Conservation (phyloP, 2,113 vertebrate genomes). For the Anas platyrhynchos region DNA sequence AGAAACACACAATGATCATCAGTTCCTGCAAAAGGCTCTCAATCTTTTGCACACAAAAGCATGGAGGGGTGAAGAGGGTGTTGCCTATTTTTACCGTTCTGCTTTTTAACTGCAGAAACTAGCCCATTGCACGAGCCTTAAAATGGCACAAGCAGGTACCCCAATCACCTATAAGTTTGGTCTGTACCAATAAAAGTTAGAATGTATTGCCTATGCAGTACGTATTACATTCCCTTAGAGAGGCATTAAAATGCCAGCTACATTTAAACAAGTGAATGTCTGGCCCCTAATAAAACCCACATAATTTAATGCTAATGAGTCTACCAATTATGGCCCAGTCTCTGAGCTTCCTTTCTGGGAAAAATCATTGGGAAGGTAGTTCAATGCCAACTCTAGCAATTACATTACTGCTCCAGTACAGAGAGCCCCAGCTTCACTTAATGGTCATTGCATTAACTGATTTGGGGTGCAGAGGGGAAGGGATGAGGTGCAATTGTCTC, state of each 20-base stretch:
- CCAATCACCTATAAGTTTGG: constrained; percentile 39
- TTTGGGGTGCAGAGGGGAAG: not conserved
- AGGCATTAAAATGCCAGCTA: constrained; percentile 70
- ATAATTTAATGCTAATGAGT: constrained; percentile 72
- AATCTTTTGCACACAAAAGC: not conserved
- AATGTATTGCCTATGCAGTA: constrained; percentile 34
- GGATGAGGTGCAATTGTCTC: not conserved
- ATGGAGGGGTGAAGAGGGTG: not conserved
- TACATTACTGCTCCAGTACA: not conserved
- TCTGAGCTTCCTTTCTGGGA: constrained; percentile 67
- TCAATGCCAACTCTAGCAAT: constrained; percentile 25
- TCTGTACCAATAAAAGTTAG: constrained; percentile 59
- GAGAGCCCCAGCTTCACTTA: not conserved
- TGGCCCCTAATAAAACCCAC: constrained; percentile 71
- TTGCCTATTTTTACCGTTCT: not conserved
- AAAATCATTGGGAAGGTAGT: constrained; percentile 56
- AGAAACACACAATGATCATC: not conserved
- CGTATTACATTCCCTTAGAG: constrained; percentile 55
- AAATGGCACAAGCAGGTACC: constrained; percentile 15
- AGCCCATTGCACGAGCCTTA: not conserved
- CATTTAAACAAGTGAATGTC: constrained; percentile 69
- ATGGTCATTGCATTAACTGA: not conserved
- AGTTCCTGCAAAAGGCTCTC: not conserved
- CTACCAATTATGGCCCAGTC: constrained; percentile 68
- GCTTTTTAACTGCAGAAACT: not conserved